Base-by-base conservation (phyloP, 2,888 invertebrate species). In the Bombylius discolor region DNA sequence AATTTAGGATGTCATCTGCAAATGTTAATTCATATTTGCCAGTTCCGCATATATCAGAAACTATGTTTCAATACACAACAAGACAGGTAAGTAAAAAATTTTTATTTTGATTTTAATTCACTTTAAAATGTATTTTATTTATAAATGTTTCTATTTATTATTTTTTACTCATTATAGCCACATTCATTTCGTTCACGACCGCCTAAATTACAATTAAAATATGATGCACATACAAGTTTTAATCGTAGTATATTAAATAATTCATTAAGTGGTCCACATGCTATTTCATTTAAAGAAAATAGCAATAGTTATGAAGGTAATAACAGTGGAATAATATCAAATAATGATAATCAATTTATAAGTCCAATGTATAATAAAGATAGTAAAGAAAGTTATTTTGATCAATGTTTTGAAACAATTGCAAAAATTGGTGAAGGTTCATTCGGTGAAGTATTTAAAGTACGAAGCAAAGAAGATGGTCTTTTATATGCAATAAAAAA, bases 381-480 rank as follows among this genome's bases (percentile, higher is more conserved):
- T 5, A 62, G 64, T 12, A 66, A 68, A 46, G 66, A 67, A 34
- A 68, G 79, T 4, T 86, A 85, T 66, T 82, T 86, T 65, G 79
- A 84, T 52, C 84, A 85, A 68, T 80, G 81, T 62, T 88, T 84
- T 67, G 74, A 77, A n/a, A 74, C 79, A 34, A 71, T 80, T 14
- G 71, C 74, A 6, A 79, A 79, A 63, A 76, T 88, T 46, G 88
- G 88, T 3, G 81, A 81, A 67, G 88, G 88, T 4, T 85, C 85
- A 5, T 88, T 87, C 75, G 87, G 87, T 9, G 82, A 83, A 70
- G 87, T 87, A 0, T 86, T 80, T 65, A 80, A 81, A 67, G 87
- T 82, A 1, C 74, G 75, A 56, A 81, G 79, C 59, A 79, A 77
- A 60, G 82, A 84, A 62, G 85, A 87, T 72, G 79, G 80, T 0